phyloP scores from a whole-genome alignment of 2,888 invertebrate species.

The Caenorhabditis sp. region DNA sequence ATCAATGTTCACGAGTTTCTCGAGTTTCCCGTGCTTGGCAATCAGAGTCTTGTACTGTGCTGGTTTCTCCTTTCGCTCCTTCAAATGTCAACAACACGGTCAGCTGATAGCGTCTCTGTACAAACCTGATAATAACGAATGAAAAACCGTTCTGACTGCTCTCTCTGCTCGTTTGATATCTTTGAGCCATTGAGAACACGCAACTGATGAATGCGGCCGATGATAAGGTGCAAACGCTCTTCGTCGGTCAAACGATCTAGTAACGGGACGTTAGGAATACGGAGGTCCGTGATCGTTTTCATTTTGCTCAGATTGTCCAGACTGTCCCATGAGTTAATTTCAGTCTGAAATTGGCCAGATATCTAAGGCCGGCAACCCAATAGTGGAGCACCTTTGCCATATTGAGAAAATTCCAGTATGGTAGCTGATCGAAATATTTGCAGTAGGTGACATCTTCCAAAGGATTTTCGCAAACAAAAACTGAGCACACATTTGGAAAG shows the following conservation, averaged over 20 bases:
- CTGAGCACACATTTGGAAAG: conserved; percentile 66
- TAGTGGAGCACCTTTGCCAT: conserved; percentile 62
- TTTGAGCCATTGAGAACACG: conserved; percentile 79
- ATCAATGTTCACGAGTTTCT: conserved; percentile 74
- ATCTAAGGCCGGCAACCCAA: too few species aligned
- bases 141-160: conserved; percentile 80
- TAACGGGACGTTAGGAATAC: conserved; percentile 86
- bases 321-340: conserved; percentile 79
- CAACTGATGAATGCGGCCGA: conserved; percentile 73
- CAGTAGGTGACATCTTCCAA: conserved; percentile 64
- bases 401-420: conserved; percentile 58
- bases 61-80: conserved; percentile 66
- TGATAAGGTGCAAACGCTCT: conserved; percentile 69
- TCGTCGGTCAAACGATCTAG: conserved; percentile 78
- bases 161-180: conserved; percentile 78
- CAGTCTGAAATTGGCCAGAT: too few species aligned
- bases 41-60: conserved; percentile 64
- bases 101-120: conserved; percentile 8
- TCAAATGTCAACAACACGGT: conserved; percentile 25
- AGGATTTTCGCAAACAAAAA: conserved; percentile 83
- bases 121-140: conserved; percentile 79
- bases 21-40: conserved; percentile 68
- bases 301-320: conserved; percentile 90
- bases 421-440: conserved; percentile 45
- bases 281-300: conserved; percentile 89